These are phyloP conservation scores for Phalacrocorax carbo DNA, from an alignment of 2,113 vertebrate genomes.

Conservation along the genomic window DNA sequence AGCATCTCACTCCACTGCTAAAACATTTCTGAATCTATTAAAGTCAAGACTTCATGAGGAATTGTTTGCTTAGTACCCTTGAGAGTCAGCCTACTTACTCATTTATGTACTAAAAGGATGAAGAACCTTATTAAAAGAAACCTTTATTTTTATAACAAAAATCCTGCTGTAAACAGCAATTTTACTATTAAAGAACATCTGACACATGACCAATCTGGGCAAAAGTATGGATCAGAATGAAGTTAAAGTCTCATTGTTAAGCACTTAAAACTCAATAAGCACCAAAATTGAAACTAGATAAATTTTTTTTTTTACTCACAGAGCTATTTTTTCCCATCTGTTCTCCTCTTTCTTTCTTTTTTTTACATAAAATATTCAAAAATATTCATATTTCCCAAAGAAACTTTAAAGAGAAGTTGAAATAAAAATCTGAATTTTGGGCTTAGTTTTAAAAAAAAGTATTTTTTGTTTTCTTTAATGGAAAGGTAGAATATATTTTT, in stretches of 20 bases:
- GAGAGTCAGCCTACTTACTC: neutral
- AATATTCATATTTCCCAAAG: constrained; percentile 19
- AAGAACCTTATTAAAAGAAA: neutral
- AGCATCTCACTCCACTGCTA: neutral
- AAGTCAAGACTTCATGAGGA: neutral
- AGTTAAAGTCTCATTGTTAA: neutral
- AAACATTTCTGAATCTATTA: neutral
- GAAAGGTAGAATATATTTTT: neutral
- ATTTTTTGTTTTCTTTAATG: neutral
- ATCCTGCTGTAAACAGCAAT: neutral
- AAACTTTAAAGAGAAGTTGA: constrained; percentile 18
- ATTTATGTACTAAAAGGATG: neutral
- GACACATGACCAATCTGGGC: neutral
- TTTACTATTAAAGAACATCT: neutral
- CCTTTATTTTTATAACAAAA: neutral
- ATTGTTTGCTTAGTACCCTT: neutral
- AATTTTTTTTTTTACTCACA: neutral
- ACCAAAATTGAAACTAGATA: neutral
- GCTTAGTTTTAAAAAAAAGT: neutral
- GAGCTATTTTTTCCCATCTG: constrained; percentile 42
- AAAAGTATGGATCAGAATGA: neutral
- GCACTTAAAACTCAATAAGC: neutral
- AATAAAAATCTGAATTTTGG: neutral
- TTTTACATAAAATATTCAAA: constrained; percentile 62
- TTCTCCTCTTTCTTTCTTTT: constrained; percentile 3